Evolutionary conservation across 2,888 invertebrate genomes (phyloP).

Genomic region (Apamea crenata): DNA sequence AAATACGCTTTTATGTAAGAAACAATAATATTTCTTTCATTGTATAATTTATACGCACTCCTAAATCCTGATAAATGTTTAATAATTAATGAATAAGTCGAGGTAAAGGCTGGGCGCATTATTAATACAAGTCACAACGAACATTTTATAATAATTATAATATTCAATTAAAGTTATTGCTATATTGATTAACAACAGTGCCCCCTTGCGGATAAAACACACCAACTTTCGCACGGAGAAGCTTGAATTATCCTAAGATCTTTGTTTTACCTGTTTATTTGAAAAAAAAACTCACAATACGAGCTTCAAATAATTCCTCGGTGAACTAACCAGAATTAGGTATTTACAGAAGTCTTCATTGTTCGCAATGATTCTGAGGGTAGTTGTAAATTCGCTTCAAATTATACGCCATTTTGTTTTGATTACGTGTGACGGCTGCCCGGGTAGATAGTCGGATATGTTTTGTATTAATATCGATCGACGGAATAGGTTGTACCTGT

Average conservation of each 20-base stretch:
- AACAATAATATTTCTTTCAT: not conserved
- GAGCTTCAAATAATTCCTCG: conserved; percentile 49
- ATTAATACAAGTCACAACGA: conserved; percentile 29
- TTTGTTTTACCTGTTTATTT: not conserved
- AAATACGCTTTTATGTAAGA: conserved; percentile 1
- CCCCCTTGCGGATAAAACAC: not conserved
- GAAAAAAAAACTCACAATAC: not conserved
- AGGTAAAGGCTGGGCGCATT: not conserved
- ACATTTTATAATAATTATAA: conserved; percentile 5
- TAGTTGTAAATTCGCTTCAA: conserved; percentile 75
- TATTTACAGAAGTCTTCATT: conserved; percentile 53
- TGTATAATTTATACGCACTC: not conserved
- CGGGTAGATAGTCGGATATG: conserved; percentile 79
- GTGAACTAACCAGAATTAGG: conserved; percentile 54
- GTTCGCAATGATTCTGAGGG: conserved; percentile 68
- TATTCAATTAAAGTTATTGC: not conserved
- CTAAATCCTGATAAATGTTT: not conserved
- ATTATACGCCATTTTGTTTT: conserved; percentile 62
- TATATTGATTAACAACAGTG: conserved; percentile 22
- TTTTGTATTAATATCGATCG: conserved; percentile 77
- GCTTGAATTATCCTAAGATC: not conserved
- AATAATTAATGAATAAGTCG: not conserved
- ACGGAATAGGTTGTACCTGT: conserved; percentile 87
- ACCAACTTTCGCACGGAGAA: not conserved
- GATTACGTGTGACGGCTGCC: conserved; percentile 69